phyloP scores from a whole-genome alignment of 92 coral and sea anemone genomes.

The Metridium senile region DNA sequence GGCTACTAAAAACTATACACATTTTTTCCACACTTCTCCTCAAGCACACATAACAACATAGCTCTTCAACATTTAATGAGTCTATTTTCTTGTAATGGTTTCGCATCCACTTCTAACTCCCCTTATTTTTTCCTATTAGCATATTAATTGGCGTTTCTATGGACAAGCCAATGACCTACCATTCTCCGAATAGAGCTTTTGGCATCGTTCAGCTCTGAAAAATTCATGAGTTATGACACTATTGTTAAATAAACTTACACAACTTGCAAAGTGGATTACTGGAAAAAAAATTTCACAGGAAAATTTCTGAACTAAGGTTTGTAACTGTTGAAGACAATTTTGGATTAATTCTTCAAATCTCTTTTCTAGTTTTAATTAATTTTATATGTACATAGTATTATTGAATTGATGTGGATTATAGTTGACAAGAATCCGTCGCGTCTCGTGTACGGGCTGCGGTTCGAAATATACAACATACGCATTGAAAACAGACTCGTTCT shows the following conservation, averaged over 20 bases:
- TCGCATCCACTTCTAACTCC: too few relatives aligned
- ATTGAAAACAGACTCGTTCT: too few relatives aligned
- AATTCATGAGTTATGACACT: conserved; percentile 4
- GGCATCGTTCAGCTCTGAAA: conserved; percentile 3
- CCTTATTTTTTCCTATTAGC: not conserved
- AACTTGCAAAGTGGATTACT: not conserved
- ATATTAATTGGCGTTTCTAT: not conserved
- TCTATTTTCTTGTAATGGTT: too few relatives aligned
- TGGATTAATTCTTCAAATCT: not conserved
- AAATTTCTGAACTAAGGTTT: not conserved
- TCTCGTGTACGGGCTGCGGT: not conserved
- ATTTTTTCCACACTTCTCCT: too few relatives aligned
- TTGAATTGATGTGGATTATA: too few relatives aligned
- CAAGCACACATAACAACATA: too few relatives aligned
- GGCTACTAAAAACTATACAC: too few relatives aligned
- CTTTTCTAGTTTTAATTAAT: not conserved
- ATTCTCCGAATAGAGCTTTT: not conserved
- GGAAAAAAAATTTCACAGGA: not conserved
- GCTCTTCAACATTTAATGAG: too few relatives aligned
- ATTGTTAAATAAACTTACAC: not conserved
- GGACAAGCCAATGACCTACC: not conserved
- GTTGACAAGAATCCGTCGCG: too few relatives aligned
- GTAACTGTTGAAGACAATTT: not conserved
- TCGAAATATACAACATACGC: not conserved
- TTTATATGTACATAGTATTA: too few relatives aligned